Evolutionary conservation across 2,797 vertebrate genomes (phyloP), one percentile per base, ranked within the genome.

Genomic region (Hoplostethus atlanticus): DNA sequence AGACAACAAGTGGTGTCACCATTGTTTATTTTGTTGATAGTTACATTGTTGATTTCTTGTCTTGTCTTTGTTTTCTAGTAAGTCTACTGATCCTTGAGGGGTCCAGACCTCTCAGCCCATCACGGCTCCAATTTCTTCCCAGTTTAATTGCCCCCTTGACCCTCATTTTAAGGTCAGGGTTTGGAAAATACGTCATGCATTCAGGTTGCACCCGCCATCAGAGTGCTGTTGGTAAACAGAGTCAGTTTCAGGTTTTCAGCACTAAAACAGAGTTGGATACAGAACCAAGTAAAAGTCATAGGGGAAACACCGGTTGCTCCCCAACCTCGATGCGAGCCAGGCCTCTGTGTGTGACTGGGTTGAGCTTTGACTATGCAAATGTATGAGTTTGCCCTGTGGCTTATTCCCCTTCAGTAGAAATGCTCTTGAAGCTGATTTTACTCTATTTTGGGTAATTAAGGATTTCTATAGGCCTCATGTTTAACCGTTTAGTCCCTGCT

Each of bases 371-470:
- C 48, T 73, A 59, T 64, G 52, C 72, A 73, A 72, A 79, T 53
- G 28, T 7, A 0, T 11, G 16, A 17, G 21, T 68, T 13, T 65
- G 46, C 42, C 62, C 48, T 64, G 56, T 16, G 48, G 68, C 38
- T 2, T 47, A 30, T 21, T 60, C 21, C 47, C 54, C 11, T 51
- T 28, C 4, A 42, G 46, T 64, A 48, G 52, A 47, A 73, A 76
- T 38, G 40, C 42, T 12, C 28, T 6, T 52, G 17, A 71, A 7
- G 51, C 6, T 57, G 10, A 63, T 67, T 81, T 71, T 8, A 64
- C 58, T 77, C 16, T 71, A 6, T 79, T 80, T 73, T 71, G 62
- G 64, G 42, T 80, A 53, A 65, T 70, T 60, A 65, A 31, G 55
- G 10, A 30, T 31, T 48, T 68, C 31, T 60, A 2, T 36, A 46